Evolutionary conservation across 1,140 invertebrate genomes (phyloP).

Genomic region (Orchestia grillus): DNA sequence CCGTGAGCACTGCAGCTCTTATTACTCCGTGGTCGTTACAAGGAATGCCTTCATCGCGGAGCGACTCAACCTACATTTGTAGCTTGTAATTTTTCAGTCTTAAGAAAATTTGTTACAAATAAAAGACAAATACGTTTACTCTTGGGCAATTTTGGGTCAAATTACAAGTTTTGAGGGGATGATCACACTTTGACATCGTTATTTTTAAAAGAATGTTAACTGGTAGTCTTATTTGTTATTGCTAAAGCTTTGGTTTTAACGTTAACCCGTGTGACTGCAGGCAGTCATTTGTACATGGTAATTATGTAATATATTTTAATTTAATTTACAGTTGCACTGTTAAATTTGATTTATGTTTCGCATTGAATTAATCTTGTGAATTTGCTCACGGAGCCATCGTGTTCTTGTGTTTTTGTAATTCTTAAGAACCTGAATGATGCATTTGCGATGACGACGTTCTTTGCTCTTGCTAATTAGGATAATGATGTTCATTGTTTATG

Average conservation of each 20-base stretch:
- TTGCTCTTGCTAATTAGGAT: slow-evolving; percentile 37
- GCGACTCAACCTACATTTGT: not conserved
- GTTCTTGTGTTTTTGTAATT: not conserved
- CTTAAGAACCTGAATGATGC: slow-evolving; percentile 21
- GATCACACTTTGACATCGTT: not conserved
- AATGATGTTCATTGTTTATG: slow-evolving; percentile 38
- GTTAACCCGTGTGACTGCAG: slow-evolving; percentile 19
- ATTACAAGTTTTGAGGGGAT: not conserved
- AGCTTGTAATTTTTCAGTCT: not conserved
- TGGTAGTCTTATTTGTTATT: slow-evolving; percentile 18
- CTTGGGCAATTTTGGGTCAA: not conserved
- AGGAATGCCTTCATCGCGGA: not conserved
- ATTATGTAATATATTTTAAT: slow-evolving; percentile 40
- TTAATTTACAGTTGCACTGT: slow-evolving; percentile 11
- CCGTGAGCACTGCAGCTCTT: not conserved
- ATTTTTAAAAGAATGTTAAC: not conserved
- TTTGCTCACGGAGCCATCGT: slow-evolving; percentile 23
- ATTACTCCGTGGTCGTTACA: not conserved
- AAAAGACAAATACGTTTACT: not conserved
- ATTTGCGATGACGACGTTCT: slow-evolving; percentile 18
- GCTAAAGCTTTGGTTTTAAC: slow-evolving; percentile 13
- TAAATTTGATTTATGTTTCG: slow-evolving; percentile 4
- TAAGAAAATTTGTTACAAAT: not conserved
- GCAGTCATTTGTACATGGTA: slow-evolving; percentile 47
- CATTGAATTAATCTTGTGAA: slow-evolving; percentile 14